Base-by-base conservation (phyloP, 1,140 invertebrate species). In the Anastrepha ludens region DNA sequence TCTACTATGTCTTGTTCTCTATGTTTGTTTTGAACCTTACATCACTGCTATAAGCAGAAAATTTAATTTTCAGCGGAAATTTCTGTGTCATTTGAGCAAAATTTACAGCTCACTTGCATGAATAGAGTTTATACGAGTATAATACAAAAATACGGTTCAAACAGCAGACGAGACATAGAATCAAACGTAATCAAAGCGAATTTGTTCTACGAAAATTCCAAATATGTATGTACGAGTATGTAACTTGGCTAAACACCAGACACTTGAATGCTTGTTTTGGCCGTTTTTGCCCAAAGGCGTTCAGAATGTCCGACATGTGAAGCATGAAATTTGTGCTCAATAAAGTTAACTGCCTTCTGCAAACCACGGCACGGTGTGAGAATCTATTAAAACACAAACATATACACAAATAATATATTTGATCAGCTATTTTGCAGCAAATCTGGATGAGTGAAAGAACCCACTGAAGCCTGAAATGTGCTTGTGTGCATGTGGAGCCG, bases 291-390 rank as follows among this genome's bases (percentile, higher is more conserved):
- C 47, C 74, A 44, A 81, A 81, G 74, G 74, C 47, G 47, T n/a
- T 81, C 8, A 47, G 47, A 50, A 81, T 55, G 47, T 55, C 47
- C 74, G 47, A 81, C 74, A 81, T 81, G 74, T 81, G 74, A 29
- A 81, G 74, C 74, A 81, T 58, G 55, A 81, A 81, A 81, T 81
- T 50, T 81, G 74, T 81, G 74, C 74, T 81, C 74, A 81, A 81
- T 81, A 81, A 81, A 81, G 74, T 81, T 55, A 20, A 50, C n/a
- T 29, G 47, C 3, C 44, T 44, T 47, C 47, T 13, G 17, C 17
- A 58, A 11, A 20, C 74, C 74, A 11, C 20, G 20, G 47, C 60
- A 62, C 6, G 11, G 70, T n/a, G 44, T 9, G 44, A 74, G 47
- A 44, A 74, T 15, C 70, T n/a, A 39, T 41, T 44, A 29, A 70